Conservation (phyloP, 37 sponge, comb jelly and placozoan species). For the Cliona cf. orientalis region DNA sequence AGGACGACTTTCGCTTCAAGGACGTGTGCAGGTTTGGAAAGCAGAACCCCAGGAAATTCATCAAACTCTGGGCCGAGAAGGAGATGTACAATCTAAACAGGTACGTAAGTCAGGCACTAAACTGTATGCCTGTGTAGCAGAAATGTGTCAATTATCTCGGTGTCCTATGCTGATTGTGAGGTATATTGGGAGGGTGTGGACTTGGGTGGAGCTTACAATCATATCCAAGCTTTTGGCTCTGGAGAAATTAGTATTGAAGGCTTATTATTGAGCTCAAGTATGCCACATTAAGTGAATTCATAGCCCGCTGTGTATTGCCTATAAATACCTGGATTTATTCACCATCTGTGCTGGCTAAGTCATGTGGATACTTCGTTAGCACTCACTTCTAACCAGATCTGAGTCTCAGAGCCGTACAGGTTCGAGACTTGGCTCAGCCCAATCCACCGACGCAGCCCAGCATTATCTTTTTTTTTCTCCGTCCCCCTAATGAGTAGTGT, state of each 20-base stretch:
- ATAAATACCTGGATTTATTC: no score
- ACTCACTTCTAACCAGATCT: neutral
- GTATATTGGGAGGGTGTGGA: no score
- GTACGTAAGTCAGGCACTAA: constrained; percentile 24
- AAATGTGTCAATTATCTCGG: neutral
- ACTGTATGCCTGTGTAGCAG: neutral
- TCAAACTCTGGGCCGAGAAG: constrained; percentile 95
- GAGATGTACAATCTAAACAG: constrained; percentile 93
- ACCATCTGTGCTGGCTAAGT: constrained; percentile 22
- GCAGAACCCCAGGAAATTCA: constrained; percentile 82
- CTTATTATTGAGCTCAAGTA: no score
- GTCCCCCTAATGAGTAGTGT: no score
- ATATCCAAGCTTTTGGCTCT: no score
- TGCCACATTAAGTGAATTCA: no score
- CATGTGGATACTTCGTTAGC: constrained; percentile 21
- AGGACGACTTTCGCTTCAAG: constrained; percentile 92
- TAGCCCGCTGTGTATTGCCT: no score
- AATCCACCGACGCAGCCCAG: no score
- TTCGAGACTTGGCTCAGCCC: neutral
- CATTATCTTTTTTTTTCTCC: no score
- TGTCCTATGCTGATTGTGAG: no score
- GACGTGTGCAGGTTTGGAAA: constrained; percentile 62
- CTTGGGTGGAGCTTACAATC: no score
- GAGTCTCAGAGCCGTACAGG: neutral
- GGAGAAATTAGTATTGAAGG: neutral